phyloP scores from a whole-genome alignment of 2,888 invertebrate species.

The Prosapia bicincta region DNA sequence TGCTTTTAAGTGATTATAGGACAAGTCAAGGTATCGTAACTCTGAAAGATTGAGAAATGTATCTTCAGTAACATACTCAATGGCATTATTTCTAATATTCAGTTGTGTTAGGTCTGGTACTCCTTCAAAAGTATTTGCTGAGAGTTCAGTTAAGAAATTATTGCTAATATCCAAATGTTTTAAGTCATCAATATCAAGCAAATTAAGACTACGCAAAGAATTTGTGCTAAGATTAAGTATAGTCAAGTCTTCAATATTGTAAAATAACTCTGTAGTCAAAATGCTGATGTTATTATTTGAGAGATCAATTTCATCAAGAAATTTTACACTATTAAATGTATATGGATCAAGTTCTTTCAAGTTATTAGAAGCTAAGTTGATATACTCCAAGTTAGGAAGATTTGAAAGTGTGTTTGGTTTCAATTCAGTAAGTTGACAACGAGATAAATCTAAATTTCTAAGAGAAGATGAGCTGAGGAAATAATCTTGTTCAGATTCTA shows the following conservation, averaged over 20 bases:
- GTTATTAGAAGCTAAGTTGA: constrained; percentile 66
- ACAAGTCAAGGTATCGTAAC: constrained; percentile 67
- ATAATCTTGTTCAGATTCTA: constrained; percentile 44
- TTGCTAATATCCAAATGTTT: constrained; percentile 65
- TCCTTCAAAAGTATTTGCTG: constrained; percentile 59
- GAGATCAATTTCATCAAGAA: constrained; percentile 68
- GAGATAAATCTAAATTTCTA: constrained; percentile 67
- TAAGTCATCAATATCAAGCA: constrained; percentile 59
- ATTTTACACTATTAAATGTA: constrained; percentile 51
- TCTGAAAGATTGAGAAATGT: constrained; percentile 64
- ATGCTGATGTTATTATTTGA: constrained; percentile 64
- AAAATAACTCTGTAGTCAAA: constrained; percentile 62
- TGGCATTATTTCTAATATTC: constrained; percentile 42
- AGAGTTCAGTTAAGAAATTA: constrained; percentile 62
- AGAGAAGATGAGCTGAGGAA: constrained; percentile 60
- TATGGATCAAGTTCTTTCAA: constrained; percentile 57
- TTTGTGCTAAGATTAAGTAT: constrained; percentile 68
- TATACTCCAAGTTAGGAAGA: constrained; percentile 61
- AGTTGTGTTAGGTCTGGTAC: constrained; percentile 62
- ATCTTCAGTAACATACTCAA: constrained; percentile 43
- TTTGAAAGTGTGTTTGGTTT: constrained; percentile 61
- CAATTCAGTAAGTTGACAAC: constrained; percentile 63
- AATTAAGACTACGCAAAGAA: constrained; percentile 59
- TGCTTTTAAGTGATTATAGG: constrained; percentile 62
- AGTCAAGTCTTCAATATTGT: constrained; percentile 61